Conservation (phyloP, 2,888 invertebrate genomes). For the Synanthedon myopaeformis region DNA sequence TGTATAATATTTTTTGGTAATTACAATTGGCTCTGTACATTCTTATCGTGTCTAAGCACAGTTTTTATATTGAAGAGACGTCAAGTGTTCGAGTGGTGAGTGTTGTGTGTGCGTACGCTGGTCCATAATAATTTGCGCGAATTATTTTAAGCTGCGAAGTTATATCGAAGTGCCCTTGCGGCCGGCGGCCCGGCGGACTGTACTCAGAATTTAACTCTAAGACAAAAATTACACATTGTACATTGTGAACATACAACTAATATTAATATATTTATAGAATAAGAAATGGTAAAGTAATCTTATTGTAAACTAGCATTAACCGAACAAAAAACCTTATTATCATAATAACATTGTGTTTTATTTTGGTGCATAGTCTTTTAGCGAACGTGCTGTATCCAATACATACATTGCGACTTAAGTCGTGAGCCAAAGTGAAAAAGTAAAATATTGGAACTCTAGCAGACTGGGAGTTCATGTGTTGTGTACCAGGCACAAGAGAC, state of each 20-base stretch:
- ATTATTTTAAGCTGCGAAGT: slow-evolving; percentile 26
- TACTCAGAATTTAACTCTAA: slow-evolving; percentile 56
- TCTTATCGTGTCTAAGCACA: not conserved
- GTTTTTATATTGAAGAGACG: slow-evolving; percentile 3
- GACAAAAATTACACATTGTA: slow-evolving; percentile 59
- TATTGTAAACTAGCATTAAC: slow-evolving; percentile 69
- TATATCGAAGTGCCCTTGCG: slow-evolving; percentile 64
- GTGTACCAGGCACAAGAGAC: too few species aligned
- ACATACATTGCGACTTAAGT: not conserved
- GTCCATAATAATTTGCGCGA: not conserved
- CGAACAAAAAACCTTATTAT: slow-evolving; percentile 71
- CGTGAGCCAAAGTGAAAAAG: too few species aligned
- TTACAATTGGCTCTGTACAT: not conserved
- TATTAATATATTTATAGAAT: slow-evolving; percentile 48
- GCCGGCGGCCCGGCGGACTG: slow-evolving; percentile 59
- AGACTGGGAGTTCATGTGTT: too few species aligned
- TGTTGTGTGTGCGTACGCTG: slow-evolving; percentile 3
- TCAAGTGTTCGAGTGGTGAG: slow-evolving; percentile 3
- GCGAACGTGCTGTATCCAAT: not conserved
- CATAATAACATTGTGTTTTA: slow-evolving; percentile 61
- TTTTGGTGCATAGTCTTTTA: slow-evolving; percentile 17
- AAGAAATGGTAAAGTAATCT: slow-evolving; percentile 62
- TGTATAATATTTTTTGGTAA: too few species aligned
- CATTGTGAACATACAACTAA: slow-evolving; percentile 68
- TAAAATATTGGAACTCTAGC: too few species aligned